Base-by-base conservation (phyloP, 1,140 invertebrate genomes). In the Drosophila rufa region DNA sequence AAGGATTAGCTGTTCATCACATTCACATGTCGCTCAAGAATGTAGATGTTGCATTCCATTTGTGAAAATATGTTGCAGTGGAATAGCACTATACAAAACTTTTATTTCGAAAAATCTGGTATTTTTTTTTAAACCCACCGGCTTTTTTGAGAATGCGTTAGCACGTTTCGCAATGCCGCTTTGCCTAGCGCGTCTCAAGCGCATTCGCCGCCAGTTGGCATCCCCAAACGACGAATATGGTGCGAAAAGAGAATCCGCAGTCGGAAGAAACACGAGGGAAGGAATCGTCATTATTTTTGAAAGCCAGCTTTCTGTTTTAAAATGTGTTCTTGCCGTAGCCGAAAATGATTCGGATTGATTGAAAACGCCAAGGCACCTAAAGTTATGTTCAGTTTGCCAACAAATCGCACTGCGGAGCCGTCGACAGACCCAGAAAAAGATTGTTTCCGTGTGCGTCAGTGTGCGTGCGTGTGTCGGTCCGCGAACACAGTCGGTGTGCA, bases 181-280 rank as follows among this genome's bases (percentile, higher is more conserved):
- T 53, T 25, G 22, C 36, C 9, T 22, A 36, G 19, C 65, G 46
- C 66, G 60, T 62, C 62, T 45, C 33, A 50, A 42, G 14, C 5
- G 12, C 42, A 27, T 27, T 38, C n/a, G 43, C 5, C 4, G 8
- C 45, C 15, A 51, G 66, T 69, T 65, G 66, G 46, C 66, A 64
- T 14, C 46, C 19, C 59, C 46, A n/a, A 40, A 30, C 15, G 14
- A 68, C 58, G 66, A 65, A 69, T 43, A 51, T 65, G 66, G 36
- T 43, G 59, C 59, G 38, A 50, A 69, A 69, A 69, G 67, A 51
- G 65, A 73, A 69, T 69, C 64, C 69, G 69, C 71, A 82, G 71
- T 87, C 80, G 85, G 65, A 89, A 90, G 79, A 90, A 89, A 89
- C 84, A 89, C 84, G 84, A 89, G 84, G 84, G 84, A 87, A 87